Conservation (phyloP, 2,113 vertebrate species). For the Carollia perspicillata region DNA sequence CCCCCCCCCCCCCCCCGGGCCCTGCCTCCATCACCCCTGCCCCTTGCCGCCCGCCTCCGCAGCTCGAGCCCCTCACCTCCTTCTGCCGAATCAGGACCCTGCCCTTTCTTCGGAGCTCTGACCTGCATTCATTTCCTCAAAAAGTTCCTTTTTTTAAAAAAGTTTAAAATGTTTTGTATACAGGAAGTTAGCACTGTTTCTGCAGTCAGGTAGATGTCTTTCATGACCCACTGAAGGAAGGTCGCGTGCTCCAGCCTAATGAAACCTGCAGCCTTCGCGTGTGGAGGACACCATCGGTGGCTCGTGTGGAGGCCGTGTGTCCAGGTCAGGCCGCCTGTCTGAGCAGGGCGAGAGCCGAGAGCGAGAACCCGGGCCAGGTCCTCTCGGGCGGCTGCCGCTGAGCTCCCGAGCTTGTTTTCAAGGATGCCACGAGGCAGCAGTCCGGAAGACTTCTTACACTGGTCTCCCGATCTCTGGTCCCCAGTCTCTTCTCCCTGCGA, state of each 20-base stretch:
- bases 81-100: neutral
- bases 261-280: neutral
- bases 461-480: neutral
- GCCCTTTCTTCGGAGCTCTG: neutral
- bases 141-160: neutral
- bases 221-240: neutral
- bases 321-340: neutral
- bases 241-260: neutral
- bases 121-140: neutral
- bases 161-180: neutral
- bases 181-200: neutral
- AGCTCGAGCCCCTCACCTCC: neutral
- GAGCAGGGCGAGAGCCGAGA: neutral
- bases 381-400: neutral
- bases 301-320: fast-evolving
- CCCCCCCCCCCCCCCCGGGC: neutral
- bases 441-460: neutral
- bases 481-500: neutral
- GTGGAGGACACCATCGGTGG: too few species aligned
- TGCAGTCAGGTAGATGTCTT: neutral
- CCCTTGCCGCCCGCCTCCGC: fast-evolving
- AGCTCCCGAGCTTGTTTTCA: neutral
- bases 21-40: neutral
- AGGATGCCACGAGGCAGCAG: neutral
- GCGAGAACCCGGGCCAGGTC: neutral